Percentiles rank a stretch among this genome's conserved stretches.
These are phyloP conservation scores for Zaprionus kolodkinae DNA, from an alignment of 1,140 invertebrate species.

Conservation along the genomic window DNA sequence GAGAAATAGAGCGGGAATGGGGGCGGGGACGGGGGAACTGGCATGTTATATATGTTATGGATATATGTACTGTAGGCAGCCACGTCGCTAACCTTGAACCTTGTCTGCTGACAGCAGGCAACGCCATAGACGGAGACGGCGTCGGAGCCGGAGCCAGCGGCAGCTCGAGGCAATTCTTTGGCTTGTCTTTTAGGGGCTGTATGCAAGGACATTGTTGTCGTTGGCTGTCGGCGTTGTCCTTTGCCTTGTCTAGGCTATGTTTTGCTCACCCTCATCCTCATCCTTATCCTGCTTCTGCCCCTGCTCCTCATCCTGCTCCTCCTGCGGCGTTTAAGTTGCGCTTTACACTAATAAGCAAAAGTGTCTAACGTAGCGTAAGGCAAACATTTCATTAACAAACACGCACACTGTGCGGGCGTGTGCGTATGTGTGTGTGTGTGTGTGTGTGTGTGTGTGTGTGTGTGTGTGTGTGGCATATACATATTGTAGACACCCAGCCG, in stretches of 20 bases:
- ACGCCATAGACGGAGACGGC: too few relatives aligned
- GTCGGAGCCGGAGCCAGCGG: neutral
- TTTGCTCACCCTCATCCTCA: neutral
- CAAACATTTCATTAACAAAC: constrained; percentile 82
- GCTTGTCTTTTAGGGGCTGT: constrained; percentile 46
- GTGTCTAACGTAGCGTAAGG: constrained; percentile 80
- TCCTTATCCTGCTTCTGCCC: neutral
- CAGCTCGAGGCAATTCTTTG: constrained; percentile 48
- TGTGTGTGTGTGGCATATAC: constrained; percentile 7
- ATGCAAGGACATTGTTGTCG: constrained; percentile 65
- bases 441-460: neutral
- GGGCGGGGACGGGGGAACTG: neutral
- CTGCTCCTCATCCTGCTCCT: neutral
- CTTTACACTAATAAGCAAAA: constrained; percentile 82
- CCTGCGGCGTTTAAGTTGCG: constrained; percentile 69
- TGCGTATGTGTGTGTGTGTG: neutral
- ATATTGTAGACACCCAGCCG: constrained; percentile 34
- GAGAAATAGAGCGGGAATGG: neutral
- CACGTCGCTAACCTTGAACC: constrained; percentile 72
- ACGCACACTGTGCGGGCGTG: constrained; percentile 51
- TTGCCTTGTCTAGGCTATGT: constrained; percentile 52
- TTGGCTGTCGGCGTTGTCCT: constrained; percentile 23
- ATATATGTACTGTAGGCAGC: constrained; percentile 4
- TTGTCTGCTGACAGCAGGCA: constrained; percentile 26
- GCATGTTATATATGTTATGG: neutral